Percentiles rank a stretch among this genome's conserved stretches.
Evolutionary conservation across 2,888 invertebrate species (phyloP).

Genomic region (Stenodema calcarata): DNA sequence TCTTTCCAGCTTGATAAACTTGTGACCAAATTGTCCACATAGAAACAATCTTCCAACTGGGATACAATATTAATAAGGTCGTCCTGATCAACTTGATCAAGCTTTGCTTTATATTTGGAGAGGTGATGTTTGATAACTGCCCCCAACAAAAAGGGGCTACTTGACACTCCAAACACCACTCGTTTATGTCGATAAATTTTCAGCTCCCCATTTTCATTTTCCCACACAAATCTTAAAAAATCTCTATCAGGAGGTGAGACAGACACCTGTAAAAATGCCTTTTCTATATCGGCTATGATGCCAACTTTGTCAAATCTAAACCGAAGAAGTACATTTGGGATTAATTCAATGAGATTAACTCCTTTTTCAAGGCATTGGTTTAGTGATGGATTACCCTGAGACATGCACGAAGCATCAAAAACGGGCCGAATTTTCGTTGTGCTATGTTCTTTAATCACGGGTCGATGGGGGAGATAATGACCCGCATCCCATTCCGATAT

Average conservation of each 20-base stretch:
- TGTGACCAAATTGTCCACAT: conserved; percentile 18
- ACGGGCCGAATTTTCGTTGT: conserved; percentile 34
- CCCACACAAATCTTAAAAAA: conserved; percentile 46
- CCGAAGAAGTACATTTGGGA: neutral
- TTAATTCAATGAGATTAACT: conserved; percentile 33
- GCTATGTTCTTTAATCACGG: conserved; percentile 34
- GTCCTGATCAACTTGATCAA: neutral
- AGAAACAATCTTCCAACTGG: conserved; percentile 9
- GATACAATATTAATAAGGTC: neutral
- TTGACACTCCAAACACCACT: conserved; percentile 43
- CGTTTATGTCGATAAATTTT: neutral
- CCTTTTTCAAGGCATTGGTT: conserved; percentile 32
- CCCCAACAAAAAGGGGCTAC: conserved; percentile 37
- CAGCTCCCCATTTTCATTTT: neutral
- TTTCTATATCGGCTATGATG: conserved; percentile 16
- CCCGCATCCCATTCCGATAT: neutral
- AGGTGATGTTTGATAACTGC: conserved; percentile 18
- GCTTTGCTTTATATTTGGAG: neutral
- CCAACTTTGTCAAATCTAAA: conserved; percentile 30
- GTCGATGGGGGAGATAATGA: conserved; percentile 39
- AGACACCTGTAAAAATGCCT: conserved; percentile 37
- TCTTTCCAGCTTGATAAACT: neutral
- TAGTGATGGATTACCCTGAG: neutral
- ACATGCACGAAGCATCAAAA: conserved; percentile 20
- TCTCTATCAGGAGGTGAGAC: conserved; percentile 39